Conservation (phyloP, 2,113 vertebrate genomes). For the Potamarius usumacintae region DNA sequence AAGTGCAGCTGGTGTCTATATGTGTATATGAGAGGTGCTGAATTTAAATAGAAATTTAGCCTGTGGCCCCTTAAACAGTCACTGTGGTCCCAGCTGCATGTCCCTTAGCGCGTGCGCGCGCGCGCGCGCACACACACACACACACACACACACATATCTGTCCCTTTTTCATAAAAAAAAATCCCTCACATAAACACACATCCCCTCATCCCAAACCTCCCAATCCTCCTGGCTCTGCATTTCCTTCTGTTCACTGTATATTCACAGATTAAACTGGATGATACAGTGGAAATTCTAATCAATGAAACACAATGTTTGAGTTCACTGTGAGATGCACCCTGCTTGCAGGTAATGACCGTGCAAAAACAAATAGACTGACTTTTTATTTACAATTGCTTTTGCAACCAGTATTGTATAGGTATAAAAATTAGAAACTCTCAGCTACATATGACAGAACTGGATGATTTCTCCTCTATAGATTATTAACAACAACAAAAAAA, state of each 20-base stretch:
- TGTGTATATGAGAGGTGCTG: conserved; percentile 3
- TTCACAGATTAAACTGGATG: background rate
- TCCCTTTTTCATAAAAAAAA: background rate
- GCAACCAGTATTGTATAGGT: background rate
- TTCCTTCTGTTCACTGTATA: background rate
- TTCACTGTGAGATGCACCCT: background rate
- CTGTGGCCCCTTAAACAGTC: conserved; percentile 22
- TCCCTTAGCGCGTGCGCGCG: conserved; percentile 23
- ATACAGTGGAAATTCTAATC: background rate
- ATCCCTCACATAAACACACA: background rate
- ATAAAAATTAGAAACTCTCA: background rate
- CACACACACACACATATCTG: background rate
- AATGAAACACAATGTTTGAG: background rate
- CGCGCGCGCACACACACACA: too few species aligned
- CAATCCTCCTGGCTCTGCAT: background rate
- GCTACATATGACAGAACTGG: background rate
- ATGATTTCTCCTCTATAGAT: conserved; percentile 2
- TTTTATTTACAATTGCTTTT: background rate
- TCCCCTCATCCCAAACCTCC: background rate
- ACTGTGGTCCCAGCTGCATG: conserved; percentile 41
- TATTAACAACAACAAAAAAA: conserved; percentile 2
- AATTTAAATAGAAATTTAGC: conserved; percentile 41
- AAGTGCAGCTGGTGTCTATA: conserved; percentile 20
- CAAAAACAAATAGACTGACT: background rate
- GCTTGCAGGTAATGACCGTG: background rate